Evolutionary conservation across 2,888 invertebrate genomes (phyloP).

Genomic region (Hipparchia semele): DNA sequence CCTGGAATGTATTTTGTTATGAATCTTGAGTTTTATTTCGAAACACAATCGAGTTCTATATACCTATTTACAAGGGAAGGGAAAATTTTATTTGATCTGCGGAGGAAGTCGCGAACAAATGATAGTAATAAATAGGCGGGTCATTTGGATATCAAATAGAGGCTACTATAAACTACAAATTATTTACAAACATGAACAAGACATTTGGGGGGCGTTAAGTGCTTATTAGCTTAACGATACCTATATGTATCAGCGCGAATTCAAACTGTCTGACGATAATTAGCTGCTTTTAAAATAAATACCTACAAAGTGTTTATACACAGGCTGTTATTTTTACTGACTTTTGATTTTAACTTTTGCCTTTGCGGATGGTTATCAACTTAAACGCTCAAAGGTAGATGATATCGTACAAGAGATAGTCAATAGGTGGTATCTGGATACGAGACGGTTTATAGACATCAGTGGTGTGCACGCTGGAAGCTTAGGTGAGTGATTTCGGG

Average conservation of each 20-base stretch:
- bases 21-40: too few relatives aligned
- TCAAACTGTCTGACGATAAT: conserved; percentile 24
- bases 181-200: conserved; percentile 19
- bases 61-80: too few relatives aligned
- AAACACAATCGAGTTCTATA: too few relatives aligned
- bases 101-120: too few relatives aligned
- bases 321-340: conserved; percentile 20
- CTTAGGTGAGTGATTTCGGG: too few relatives aligned
- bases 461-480: too few relatives aligned
- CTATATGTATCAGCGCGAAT: conserved; percentile 17
- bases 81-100: too few relatives aligned
- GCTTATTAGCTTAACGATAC: conserved; percentile 52
- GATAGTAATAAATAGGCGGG: background rate
- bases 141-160: background rate
- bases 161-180: conserved; percentile 1
- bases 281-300: conserved; percentile 29
- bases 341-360: background rate
- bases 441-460: too few relatives aligned
- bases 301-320: conserved; percentile 14
- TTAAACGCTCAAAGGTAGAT: too few relatives aligned
- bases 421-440: too few relatives aligned
- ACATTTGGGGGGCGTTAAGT: conserved; percentile 38
- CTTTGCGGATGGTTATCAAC: background rate
- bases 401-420: too few relatives aligned
- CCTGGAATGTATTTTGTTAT: too few relatives aligned